Conservation (phyloP, 2,888 invertebrate genomes). For the Campoplex capitator region DNA sequence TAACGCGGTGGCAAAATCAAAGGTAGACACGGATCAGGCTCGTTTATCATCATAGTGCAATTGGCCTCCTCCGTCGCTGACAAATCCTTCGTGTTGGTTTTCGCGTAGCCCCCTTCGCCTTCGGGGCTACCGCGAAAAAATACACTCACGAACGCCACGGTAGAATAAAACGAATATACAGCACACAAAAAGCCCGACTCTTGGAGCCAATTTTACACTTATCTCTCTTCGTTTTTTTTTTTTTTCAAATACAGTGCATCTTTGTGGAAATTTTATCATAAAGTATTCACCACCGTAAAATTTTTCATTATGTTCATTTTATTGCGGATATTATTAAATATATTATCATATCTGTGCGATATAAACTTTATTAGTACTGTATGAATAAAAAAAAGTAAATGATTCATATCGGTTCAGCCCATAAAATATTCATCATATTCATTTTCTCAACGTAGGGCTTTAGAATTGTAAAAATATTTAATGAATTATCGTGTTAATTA, state of each 20-base stretch:
- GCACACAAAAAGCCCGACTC: conserved; percentile 1
- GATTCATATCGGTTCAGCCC: neutral
- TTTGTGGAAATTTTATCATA: neutral
- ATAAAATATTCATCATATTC: neutral
- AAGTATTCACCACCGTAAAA: neutral
- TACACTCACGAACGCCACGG: conserved; percentile 70
- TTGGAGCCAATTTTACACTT: neutral
- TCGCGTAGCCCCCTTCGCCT: conserved; percentile 66
- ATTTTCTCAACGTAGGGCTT: neutral
- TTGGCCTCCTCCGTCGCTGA: conserved; percentile 61
- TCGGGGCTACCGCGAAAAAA: conserved; percentile 68
- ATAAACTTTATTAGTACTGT: neutral
- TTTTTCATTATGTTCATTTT: neutral
- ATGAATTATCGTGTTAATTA: neutral
- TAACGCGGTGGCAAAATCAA: conserved; percentile 89
- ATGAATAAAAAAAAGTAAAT: neutral
- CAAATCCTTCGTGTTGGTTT: conserved; percentile 63
- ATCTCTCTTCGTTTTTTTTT: neutral
- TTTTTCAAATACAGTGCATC: neutral
- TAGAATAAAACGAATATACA: conserved; percentile 13
- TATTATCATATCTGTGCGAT: neutral
- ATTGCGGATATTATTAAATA: neutral
- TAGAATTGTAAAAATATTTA: neutral
- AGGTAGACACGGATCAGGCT: conserved; percentile 83
- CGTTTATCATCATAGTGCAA: conserved; percentile 77